Conservation (phyloP, 2,113 vertebrate genomes). For the Nycticorax nycticorax region DNA sequence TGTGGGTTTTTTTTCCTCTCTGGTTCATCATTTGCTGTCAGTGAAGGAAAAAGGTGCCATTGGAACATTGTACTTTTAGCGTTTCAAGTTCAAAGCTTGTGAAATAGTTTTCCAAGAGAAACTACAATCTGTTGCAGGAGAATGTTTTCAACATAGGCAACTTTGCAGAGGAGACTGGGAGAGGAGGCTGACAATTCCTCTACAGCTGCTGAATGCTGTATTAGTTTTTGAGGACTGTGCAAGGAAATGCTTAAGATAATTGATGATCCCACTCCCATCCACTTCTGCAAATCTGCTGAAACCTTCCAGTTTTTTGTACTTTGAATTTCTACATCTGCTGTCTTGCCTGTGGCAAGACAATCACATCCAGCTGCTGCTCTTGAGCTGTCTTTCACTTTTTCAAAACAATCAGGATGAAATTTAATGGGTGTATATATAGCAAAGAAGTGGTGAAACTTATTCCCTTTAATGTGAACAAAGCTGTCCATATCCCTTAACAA, state of each 20-base stretch:
- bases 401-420: background rate
- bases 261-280: background rate
- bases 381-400: background rate
- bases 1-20: fast-evolving
- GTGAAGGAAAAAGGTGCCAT: background rate
- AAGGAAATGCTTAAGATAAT: background rate
- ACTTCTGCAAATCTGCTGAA: background rate
- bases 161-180: background rate
- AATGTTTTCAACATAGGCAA: background rate
- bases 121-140: background rate
- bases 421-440: background rate
- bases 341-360: background rate
- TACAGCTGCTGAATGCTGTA: fast-evolving
- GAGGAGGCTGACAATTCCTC: background rate
- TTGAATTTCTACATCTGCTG: background rate
- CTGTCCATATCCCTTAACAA: background rate
- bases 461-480: background rate
- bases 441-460: background rate
- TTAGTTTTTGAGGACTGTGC: background rate
- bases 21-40: background rate
- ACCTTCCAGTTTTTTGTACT: background rate
- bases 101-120: background rate
- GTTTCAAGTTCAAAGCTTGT: background rate
- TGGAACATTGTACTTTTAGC: background rate
- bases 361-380: background rate